phyloP scores from a whole-genome alignment of 92 coral and sea anemone genomes.

The Epizoanthus rinbou region DNA sequence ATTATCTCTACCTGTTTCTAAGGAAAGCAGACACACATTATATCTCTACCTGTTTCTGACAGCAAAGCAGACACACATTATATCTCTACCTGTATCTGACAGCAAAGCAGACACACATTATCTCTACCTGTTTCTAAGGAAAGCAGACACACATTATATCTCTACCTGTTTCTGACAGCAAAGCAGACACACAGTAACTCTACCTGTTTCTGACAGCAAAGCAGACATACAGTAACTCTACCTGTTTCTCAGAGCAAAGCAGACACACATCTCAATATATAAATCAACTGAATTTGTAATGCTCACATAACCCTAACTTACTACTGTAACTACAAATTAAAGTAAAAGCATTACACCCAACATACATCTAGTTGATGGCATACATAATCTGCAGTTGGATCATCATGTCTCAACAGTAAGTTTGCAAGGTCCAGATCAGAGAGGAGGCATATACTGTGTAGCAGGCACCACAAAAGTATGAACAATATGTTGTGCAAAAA shows the following conservation, averaged over 20 bases:
- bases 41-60: conserved; percentile 28
- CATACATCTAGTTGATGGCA: no score
- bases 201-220: conserved; percentile 96
- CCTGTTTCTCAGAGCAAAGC: conserved; percentile 47
- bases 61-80: conserved; percentile 37
- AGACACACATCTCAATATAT: conserved; percentile 26
- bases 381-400: no score
- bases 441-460: no score
- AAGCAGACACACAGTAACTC: conserved; percentile 10
- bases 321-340: no score
- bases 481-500: no score
- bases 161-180: not conserved
- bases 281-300: no score
- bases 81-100: conserved; percentile 85
- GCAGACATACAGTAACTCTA: conserved; percentile 21
- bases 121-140: not conserved
- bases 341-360: no score
- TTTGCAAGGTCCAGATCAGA: no score
- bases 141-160: conserved; percentile 33
- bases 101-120: conserved; percentile 59
- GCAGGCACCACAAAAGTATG: no score
- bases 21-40: conserved; percentile 41
- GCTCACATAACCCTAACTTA: no score
- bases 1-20: not conserved
- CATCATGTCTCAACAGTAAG: no score